These are phyloP conservation scores for Sula dactylatra DNA, from an alignment of 2,113 vertebrate species.

Conservation along the genomic window DNA sequence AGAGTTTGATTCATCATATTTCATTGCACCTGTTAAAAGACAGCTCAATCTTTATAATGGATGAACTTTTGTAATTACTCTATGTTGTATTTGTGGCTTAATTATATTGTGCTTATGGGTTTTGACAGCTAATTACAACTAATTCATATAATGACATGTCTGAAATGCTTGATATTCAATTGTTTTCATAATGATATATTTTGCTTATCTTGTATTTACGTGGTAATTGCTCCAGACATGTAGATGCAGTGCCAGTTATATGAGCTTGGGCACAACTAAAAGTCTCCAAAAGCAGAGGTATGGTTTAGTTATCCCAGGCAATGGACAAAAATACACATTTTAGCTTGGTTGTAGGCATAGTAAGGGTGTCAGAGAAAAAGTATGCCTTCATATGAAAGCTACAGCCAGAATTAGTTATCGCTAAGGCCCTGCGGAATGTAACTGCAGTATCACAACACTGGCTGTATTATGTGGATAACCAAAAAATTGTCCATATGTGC, in stretches of 20 bases:
- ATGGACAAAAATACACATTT: not conserved
- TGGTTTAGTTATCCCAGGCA: not conserved
- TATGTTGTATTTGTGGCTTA: not conserved
- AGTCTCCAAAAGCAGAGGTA: not conserved
- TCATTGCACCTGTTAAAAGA: not conserved
- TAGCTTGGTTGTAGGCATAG: not conserved
- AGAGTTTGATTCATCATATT: not conserved
- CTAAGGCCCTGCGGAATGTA: not conserved
- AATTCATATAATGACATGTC: slow-evolving; percentile 3
- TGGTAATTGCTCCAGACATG: not conserved
- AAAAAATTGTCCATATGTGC: not conserved
- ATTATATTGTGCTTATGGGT: not conserved
- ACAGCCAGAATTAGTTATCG: not conserved
- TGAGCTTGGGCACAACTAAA: not conserved
- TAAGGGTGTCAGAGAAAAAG: not conserved
- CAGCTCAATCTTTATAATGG: not conserved
- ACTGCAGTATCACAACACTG: not conserved
- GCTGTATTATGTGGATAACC: not conserved
- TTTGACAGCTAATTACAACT: slow-evolving; percentile 31
- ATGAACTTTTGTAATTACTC: not conserved
- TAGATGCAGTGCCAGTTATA: not conserved
- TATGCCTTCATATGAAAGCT: not conserved
- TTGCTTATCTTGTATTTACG: slow-evolving; percentile 4
- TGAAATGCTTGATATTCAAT: not conserved
- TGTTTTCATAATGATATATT: not conserved